Evolutionary conservation across 2,797 vertebrate species (phyloP).

Genomic region (Argyrosomus regius): DNA sequence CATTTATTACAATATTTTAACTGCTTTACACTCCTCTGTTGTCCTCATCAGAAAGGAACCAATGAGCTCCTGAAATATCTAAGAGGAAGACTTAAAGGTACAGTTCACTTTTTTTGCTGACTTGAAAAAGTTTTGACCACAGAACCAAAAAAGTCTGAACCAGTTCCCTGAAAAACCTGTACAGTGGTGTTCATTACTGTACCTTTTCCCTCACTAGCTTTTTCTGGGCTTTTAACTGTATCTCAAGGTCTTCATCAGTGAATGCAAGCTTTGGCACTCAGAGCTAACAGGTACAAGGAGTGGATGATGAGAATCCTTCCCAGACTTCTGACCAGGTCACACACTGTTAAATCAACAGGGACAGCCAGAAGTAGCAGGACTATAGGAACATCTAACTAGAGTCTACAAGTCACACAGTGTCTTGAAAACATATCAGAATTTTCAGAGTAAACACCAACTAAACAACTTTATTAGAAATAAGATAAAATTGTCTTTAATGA

Average conservation of each 20-base stretch:
- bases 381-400: neutral
- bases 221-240: neutral
- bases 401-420: no score
- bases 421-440: no score
- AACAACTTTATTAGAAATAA: no score
- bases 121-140: neutral
- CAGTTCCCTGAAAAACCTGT: neutral
- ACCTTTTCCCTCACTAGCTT: no score
- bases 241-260: neutral
- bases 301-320: neutral
- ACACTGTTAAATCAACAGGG: neutral
- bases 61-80: conserved; percentile 94
- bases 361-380: neutral
- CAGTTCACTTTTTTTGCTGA: conserved; percentile 10
- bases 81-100: conserved; percentile 94
- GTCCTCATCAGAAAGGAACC: conserved; percentile 91
- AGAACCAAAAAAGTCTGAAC: neutral
- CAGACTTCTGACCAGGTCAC: neutral
- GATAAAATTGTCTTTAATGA: no score
- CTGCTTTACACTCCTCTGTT: conserved; percentile 4
- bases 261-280: neutral
- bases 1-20: neutral
- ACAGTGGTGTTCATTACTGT: neutral
- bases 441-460: no score
- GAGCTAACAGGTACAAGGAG: neutral